A percentile compares a stretch with the other conserved stretches of the same genome.
These are phyloP conservation scores for Eristalis tenax DNA, from an alignment of 2,888 invertebrate genomes.

Conservation along the genomic window DNA sequence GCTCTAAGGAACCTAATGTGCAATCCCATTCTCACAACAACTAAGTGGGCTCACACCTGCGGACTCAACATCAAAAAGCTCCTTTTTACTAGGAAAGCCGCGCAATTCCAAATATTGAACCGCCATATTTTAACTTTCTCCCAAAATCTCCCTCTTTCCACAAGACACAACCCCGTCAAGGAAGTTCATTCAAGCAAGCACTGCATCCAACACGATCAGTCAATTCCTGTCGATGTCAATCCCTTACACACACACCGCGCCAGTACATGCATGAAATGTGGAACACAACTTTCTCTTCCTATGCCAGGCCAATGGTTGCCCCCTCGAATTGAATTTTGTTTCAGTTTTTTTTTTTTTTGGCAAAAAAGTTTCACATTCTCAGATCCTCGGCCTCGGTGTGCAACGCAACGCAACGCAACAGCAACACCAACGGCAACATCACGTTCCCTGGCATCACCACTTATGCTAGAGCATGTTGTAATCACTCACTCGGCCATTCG, in stretches of 20 bases:
- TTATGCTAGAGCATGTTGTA: neutral
- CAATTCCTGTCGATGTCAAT: neutral
- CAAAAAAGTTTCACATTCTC: neutral
- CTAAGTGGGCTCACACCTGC: too few relatives aligned
- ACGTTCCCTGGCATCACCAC: neutral
- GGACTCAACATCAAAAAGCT: too few relatives aligned
- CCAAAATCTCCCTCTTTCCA: too few relatives aligned
- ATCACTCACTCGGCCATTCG: neutral
- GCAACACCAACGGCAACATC: neutral
- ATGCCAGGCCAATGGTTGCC: neutral
- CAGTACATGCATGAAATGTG: neutral
- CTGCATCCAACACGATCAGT: neutral
- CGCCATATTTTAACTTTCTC: too few relatives aligned
- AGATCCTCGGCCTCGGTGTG: neutral
- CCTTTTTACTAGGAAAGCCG: too few relatives aligned
- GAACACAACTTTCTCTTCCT: neutral
- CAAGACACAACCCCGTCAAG: too few relatives aligned
- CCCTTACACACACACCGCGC: neutral
- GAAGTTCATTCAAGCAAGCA: too few relatives aligned
- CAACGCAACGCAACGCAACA: neutral
- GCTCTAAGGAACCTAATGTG: too few relatives aligned
- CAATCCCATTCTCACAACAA: too few relatives aligned
- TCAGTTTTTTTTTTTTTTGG: neutral
- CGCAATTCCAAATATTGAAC: too few relatives aligned
- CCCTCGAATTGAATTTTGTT: neutral